These are phyloP conservation scores for Phyllostomus discolor DNA, from an alignment of 2,113 vertebrate species.

Conservation along the genomic window DNA sequence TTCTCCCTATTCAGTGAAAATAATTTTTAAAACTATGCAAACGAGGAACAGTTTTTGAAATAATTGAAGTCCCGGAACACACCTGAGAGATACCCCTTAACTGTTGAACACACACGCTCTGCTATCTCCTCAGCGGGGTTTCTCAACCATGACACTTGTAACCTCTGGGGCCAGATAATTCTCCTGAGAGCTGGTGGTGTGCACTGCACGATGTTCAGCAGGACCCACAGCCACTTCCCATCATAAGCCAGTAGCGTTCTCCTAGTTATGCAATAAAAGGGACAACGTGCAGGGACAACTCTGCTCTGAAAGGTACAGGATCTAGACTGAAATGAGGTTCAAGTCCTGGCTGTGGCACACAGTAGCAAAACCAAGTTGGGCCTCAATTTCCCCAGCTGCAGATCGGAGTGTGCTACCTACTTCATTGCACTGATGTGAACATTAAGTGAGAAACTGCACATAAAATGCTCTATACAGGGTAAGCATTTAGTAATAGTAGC, in stretches of 20 bases:
- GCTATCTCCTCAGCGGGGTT: not conserved
- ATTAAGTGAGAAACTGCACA: not conserved
- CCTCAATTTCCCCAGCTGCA: not conserved
- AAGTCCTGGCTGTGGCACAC: not conserved
- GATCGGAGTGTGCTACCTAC: not conserved
- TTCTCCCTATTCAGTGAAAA: not conserved
- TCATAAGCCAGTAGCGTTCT: not conserved
- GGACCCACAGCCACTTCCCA: not conserved
- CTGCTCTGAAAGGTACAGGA: not conserved
- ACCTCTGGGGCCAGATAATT: not conserved
- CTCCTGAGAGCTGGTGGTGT: not conserved
- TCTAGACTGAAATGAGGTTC: not conserved
- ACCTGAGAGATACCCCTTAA: not conserved
- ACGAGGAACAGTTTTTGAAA: constrained; percentile 30
- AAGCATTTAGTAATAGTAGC: not conserved
- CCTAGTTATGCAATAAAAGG: not conserved
- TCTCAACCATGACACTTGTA: not conserved
- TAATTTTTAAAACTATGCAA: constrained; percentile 24
- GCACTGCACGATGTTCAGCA: not conserved
- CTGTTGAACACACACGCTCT: not conserved
- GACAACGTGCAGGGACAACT: not conserved
- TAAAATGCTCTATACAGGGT: not conserved
- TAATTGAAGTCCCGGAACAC: not conserved
- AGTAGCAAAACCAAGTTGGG: not conserved
- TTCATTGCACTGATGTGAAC: not conserved